Conservation (phyloP, 2,113 vertebrate genomes). For the Microtus pennsylvanicus region DNA sequence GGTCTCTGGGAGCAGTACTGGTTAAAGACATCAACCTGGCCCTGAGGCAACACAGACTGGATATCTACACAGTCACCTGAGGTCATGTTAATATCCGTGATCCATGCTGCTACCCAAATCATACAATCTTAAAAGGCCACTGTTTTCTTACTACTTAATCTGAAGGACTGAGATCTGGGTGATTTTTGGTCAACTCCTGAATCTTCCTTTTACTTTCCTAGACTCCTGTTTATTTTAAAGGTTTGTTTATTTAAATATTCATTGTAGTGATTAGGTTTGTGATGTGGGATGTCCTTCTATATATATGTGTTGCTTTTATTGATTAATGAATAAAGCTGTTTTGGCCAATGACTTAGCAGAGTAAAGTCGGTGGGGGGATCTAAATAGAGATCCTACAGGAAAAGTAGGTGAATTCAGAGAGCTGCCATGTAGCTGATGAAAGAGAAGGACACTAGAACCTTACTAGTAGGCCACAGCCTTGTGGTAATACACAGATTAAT, state of each 20-base stretch:
- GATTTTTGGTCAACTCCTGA: rapidly evolving
- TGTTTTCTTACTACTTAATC: not conserved
- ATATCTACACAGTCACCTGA: not conserved
- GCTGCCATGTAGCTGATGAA: too few species aligned
- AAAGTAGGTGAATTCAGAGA: too few species aligned
- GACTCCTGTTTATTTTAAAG: not conserved
- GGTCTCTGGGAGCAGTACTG: not conserved
- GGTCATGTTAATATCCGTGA: not conserved
- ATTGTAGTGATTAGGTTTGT: not conserved
- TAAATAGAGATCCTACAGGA: too few species aligned
- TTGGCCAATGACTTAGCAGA: too few species aligned
- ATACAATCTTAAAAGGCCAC: not conserved
- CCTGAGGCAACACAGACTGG: not conserved
- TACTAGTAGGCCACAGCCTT: too few species aligned
- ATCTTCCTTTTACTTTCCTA: not conserved
- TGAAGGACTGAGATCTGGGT: not conserved
- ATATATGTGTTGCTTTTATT: too few species aligned
- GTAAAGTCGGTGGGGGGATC: too few species aligned
- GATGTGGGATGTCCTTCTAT: too few species aligned
- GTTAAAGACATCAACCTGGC: not conserved
- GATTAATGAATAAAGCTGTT: too few species aligned
- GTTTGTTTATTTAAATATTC: not conserved
- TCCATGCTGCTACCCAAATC: not conserved
- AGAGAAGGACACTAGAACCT: too few species aligned
- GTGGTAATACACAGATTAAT: too few species aligned